A percentile compares a stretch with the other conserved stretches of the same genome.
Evolutionary conservation across 2,797 vertebrate genomes (phyloP).

Genomic region (Scomberomorus guttatus): DNA sequence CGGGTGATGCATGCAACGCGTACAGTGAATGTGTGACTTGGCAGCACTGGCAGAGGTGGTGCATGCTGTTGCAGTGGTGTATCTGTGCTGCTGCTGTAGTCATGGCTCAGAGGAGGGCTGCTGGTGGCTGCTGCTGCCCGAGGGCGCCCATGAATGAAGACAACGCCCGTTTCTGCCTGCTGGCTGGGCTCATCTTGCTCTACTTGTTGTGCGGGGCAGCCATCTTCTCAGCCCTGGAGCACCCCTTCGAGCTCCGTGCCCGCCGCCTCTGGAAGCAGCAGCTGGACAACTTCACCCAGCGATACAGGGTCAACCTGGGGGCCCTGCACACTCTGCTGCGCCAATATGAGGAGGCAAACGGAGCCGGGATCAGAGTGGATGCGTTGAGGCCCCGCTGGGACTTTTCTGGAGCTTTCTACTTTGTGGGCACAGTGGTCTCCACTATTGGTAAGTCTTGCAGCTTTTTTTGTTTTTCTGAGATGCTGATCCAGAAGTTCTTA

Average conservation of each 20-base stretch:
- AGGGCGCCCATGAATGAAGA: slow-evolving; percentile 85
- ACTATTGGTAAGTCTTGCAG: slow-evolving; percentile 84
- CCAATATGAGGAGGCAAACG: slow-evolving; percentile 86
- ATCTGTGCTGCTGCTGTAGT: slow-evolving; percentile 65
- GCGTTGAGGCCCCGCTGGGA: slow-evolving; percentile 86
- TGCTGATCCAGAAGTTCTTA: neutral
- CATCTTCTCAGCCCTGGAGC: slow-evolving; percentile 88
- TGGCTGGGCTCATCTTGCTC: slow-evolving; percentile 86
- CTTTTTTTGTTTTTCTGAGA: neutral
- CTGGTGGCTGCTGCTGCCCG: slow-evolving; percentile 81
- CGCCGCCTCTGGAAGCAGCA: slow-evolving; percentile 83
- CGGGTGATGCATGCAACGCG: slow-evolving; percentile 24
- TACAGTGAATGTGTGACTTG: slow-evolving; percentile 45
- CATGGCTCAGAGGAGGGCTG: slow-evolving; percentile 85
- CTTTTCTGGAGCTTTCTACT: slow-evolving; percentile 89
- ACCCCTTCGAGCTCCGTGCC: slow-evolving; percentile 84
- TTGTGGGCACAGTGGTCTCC: slow-evolving; percentile 88
- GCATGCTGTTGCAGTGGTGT: slow-evolving; percentile 66
- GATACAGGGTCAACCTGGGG: slow-evolving; percentile 77
- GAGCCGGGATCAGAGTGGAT: slow-evolving; percentile 85
- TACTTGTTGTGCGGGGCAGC: slow-evolving; percentile 87
- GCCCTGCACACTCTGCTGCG: slow-evolving; percentile 83
- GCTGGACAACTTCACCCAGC: slow-evolving; percentile 84
- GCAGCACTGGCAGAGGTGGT: slow-evolving; percentile 34
- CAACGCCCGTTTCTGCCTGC: slow-evolving; percentile 88